phyloP scores from a whole-genome alignment of 2,113 vertebrate species.

The Oceanodroma tethys region DNA sequence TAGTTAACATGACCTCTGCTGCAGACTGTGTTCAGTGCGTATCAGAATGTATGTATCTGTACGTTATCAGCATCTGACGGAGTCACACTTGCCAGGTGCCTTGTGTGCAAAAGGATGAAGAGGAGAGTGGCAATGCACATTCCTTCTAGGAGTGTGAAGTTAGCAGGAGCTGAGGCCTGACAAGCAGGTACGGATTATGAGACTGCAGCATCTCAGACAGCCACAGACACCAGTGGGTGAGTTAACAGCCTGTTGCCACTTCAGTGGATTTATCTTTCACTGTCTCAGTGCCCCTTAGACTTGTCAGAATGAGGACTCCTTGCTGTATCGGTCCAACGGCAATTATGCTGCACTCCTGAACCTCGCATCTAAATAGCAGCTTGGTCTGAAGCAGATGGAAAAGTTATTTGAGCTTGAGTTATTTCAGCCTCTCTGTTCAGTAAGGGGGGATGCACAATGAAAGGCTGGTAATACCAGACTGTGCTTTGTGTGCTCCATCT shows the following conservation, averaged over 20 bases:
- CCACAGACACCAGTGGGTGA: not conserved
- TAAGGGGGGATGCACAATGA: not conserved
- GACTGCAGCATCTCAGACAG: not conserved
- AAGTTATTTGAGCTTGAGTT: not conserved
- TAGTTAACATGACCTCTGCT: not conserved
- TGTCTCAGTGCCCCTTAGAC: not conserved
- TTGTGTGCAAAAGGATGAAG: not conserved
- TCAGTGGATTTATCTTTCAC: not conserved
- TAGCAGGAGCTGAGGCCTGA: not conserved
- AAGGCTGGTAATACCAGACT: not conserved
- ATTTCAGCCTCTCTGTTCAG: not conserved
- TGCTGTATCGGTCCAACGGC: not conserved
- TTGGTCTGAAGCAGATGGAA: not conserved
- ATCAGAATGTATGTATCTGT: not conserved
- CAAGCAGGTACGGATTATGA: fast-evolving
- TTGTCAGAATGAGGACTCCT: not conserved
- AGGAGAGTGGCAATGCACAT: not conserved
- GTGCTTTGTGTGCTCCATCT: not conserved
- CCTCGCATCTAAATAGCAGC: not conserved
- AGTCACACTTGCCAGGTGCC: not conserved
- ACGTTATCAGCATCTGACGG: not conserved
- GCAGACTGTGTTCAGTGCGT: not conserved
- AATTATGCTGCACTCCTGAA: not conserved
- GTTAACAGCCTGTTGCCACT: not conserved
- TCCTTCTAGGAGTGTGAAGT: not conserved